These are phyloP conservation scores for Fregetta grallaria DNA, from an alignment of 2,113 vertebrate species.

Conservation along the genomic window DNA sequence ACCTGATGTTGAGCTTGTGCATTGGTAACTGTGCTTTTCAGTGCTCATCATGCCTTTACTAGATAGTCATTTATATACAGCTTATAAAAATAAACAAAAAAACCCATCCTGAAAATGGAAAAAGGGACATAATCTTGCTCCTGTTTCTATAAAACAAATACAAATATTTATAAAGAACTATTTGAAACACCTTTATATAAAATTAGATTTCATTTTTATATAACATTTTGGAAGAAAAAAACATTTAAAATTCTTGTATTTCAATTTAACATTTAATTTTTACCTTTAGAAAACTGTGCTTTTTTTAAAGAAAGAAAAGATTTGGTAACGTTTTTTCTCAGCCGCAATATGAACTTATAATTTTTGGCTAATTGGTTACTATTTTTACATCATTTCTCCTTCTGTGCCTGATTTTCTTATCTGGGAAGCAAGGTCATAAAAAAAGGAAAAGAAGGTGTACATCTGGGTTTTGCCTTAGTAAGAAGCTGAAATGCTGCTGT, in stretches of 20 bases:
- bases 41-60: not conserved
- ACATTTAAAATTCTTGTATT: not conserved
- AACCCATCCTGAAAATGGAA: not conserved
- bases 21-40: not conserved
- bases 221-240: not conserved
- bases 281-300: not conserved
- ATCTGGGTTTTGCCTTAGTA: not conserved
- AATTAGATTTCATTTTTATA: not conserved
- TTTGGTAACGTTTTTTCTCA: not conserved
- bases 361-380: not conserved
- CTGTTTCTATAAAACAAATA: not conserved
- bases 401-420: not conserved
- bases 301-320: not conserved
- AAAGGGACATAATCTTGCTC: not conserved
- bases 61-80: not conserved
- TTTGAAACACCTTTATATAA: not conserved
- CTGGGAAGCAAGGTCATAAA: not conserved
- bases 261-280: not conserved
- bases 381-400: not conserved
- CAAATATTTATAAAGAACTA: not conserved
- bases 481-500: not conserved
- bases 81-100: not conserved
- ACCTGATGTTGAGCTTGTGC: not conserved
- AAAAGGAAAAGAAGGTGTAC: not conserved
- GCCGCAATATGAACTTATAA: fast-evolving